Evolutionary conservation across 2,888 invertebrate species (phyloP).

Genomic region (Melitaea athalia): DNA sequence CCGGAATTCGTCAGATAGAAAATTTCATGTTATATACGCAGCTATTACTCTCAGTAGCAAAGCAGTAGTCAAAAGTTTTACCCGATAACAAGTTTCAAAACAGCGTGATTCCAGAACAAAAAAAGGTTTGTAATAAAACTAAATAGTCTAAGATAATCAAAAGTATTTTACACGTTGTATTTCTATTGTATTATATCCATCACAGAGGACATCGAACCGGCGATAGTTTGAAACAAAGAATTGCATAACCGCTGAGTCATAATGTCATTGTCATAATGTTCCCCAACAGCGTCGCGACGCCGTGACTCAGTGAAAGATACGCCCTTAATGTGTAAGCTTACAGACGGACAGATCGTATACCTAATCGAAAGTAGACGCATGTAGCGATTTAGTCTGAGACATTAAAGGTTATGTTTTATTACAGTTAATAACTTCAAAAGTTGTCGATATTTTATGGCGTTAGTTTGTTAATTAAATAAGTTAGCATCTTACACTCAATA

Average conservation of each 20-base stretch:
- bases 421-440: too few relatives aligned
- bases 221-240: slow-evolving; percentile 10
- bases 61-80: neutral
- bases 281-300: slow-evolving; percentile 39
- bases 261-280: slow-evolving; percentile 23
- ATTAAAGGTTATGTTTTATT: too few relatives aligned
- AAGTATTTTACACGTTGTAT: neutral
- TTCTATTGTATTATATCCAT: neutral
- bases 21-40: too few relatives aligned
- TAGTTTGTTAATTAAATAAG: too few relatives aligned
- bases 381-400: neutral
- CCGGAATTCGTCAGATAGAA: too few relatives aligned
- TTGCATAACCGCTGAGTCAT: slow-evolving; percentile 34
- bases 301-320: slow-evolving; percentile 38
- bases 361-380: neutral
- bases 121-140: too few relatives aligned
- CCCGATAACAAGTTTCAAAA: neutral
- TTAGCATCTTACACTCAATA: too few relatives aligned
- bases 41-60: too few relatives aligned
- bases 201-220: slow-evolving; percentile 4
- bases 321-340: slow-evolving; percentile 3
- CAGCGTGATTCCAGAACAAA: too few relatives aligned
- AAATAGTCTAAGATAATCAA: too few relatives aligned
- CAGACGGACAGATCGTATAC: neutral
- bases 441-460: too few relatives aligned